phyloP scores from a whole-genome alignment of 2,113 vertebrate species.

The Laticauda laticaudata region DNA sequence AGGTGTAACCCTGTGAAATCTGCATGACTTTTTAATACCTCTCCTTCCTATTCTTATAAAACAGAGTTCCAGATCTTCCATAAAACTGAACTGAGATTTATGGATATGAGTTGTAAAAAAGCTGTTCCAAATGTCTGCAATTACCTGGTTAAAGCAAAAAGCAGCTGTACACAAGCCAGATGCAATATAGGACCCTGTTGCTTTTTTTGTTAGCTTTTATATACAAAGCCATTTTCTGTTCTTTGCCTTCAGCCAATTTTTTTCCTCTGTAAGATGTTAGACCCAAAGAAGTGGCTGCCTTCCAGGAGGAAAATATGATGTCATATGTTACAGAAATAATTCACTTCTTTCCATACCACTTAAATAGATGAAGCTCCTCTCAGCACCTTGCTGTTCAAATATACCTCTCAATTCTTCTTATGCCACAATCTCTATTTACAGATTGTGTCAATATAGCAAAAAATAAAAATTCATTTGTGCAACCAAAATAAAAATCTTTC shows the following conservation, averaged over 20 bases:
- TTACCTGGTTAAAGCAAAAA: constrained; percentile 20
- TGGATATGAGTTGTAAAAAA: constrained; percentile 1
- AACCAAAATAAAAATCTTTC: neutral
- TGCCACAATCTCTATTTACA: neutral
- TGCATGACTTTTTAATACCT: neutral
- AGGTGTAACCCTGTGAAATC: neutral
- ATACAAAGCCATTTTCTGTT: constrained; percentile 30
- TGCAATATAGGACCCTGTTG: neutral
- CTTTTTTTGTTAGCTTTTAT: neutral
- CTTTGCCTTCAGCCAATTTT: neutral
- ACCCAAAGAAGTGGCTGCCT: neutral
- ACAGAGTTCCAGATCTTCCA: neutral
- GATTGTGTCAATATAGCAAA: neutral
- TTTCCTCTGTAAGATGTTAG: neutral
- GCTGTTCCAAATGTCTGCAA: constrained; percentile 5
- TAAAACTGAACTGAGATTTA: neutral
- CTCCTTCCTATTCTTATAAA: neutral
- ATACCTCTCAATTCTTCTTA: neutral
- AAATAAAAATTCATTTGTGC: neutral
- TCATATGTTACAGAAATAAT: constrained; percentile 6
- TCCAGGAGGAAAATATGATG: constrained; percentile 30
- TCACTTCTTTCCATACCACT: neutral
- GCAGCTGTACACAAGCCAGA: neutral
- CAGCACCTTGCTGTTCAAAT: constrained; percentile 15
- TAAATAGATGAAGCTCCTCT: constrained; percentile 15